A percentile compares a stretch with the other conserved stretches of the same genome.
phyloP scores from a whole-genome alignment of 2,113 vertebrate species.

The Hemicordylus capensis region DNA sequence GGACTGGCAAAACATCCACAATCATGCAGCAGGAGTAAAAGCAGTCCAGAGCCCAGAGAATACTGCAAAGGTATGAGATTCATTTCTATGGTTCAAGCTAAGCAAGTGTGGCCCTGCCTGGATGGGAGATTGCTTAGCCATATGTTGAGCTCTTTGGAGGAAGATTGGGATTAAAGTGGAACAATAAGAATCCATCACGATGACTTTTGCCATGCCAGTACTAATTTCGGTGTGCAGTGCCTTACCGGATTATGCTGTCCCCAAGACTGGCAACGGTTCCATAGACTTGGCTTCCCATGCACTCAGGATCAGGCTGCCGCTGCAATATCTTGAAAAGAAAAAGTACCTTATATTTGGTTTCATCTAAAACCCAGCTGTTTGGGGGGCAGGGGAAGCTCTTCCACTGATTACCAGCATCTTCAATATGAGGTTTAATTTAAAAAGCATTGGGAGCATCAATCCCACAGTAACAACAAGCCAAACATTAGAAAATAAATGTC shows the following conservation, averaged over 20 bases:
- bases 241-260: background rate
- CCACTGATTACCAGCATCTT: constrained; percentile 12
- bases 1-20: too few species aligned
- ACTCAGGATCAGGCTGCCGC: background rate
- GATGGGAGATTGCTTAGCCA: background rate
- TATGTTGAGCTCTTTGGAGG: too few species aligned
- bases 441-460: constrained; percentile 3
- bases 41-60: too few species aligned
- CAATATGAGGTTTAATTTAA: background rate
- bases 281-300: background rate
- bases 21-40: too few species aligned
- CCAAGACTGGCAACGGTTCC: background rate
- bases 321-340: constrained; percentile 23
- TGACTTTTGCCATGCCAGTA: background rate
- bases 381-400: background rate
- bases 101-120: background rate
- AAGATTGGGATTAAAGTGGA: background rate
- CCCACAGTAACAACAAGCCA: background rate
- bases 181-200: background rate
- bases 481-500: background rate
- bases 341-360: constrained; percentile 1
- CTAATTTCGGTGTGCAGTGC: background rate
- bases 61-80: too few species aligned
- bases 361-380: background rate
- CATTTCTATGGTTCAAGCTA: background rate